These are phyloP conservation scores for Heterocephalus glaber DNA, from an alignment of 2,113 vertebrate species.

Conservation along the genomic window DNA sequence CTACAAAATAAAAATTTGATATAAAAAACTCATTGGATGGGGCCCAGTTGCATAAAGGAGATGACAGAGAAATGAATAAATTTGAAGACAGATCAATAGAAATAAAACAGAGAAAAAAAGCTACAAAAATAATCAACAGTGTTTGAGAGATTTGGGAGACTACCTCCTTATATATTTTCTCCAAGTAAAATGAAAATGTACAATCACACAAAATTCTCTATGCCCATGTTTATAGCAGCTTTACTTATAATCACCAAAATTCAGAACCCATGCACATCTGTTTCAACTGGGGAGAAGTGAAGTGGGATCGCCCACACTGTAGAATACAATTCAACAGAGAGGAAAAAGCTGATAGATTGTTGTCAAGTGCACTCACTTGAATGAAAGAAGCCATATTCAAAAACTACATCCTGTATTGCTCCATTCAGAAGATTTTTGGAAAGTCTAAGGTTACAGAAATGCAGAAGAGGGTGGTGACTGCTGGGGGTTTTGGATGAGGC, in stretches of 20 bases:
- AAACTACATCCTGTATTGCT: neutral
- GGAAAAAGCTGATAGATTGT: neutral
- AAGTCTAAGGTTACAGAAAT: neutral
- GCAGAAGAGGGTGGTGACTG: neutral
- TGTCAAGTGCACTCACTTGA: neutral
- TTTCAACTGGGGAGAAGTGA: neutral
- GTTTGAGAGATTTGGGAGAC: neutral
- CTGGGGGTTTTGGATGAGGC: no score
- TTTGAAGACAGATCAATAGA: neutral
- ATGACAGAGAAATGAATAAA: neutral
- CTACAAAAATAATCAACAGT: neutral
- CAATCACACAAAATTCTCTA: neutral
- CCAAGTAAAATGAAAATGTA: neutral
- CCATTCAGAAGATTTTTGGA: neutral
- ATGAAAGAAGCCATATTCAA: neutral
- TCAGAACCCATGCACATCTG: neutral
- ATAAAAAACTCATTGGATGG: neutral
- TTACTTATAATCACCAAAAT: neutral
- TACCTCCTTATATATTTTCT: neutral
- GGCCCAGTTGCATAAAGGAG: neutral
- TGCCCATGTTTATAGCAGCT: neutral
- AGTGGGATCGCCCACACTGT: no score
- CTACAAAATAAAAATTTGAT: neutral
- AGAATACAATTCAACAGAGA: neutral
- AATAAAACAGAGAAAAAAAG: neutral